A percentile compares a stretch with the other conserved stretches of the same genome.
phyloP scores from a whole-genome alignment of 2,888 invertebrate species.

The Drosophila aldrichi region DNA sequence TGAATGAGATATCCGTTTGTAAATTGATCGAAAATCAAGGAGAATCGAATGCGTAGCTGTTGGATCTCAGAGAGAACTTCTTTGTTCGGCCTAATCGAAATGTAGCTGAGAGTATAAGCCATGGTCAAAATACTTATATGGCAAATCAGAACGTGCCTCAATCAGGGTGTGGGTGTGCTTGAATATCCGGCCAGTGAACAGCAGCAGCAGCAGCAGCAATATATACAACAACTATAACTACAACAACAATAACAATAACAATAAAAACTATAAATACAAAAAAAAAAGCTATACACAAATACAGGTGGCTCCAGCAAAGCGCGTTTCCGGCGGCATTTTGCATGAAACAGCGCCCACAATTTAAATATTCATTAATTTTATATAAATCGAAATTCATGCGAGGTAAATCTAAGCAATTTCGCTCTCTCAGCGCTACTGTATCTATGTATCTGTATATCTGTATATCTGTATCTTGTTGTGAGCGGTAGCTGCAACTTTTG shows the following conservation, averaged over 20 bases:
- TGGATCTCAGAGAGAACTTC: slow-evolving; percentile 60
- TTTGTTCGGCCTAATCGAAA: slow-evolving; percentile 65
- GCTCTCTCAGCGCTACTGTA: slow-evolving; percentile 54
- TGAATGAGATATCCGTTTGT: slow-evolving; percentile 65
- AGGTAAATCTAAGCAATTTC: slow-evolving; percentile 43
- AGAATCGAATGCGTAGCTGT: slow-evolving; percentile 39
- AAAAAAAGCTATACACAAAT: slow-evolving; percentile 10
- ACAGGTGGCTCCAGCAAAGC: slow-evolving; percentile 71
- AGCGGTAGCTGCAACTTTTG: slow-evolving; percentile 41
- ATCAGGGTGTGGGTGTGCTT: slow-evolving; percentile 38
- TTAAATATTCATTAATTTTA: slow-evolving; percentile 79
- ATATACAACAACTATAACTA: slow-evolving; percentile 4
- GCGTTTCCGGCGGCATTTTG: slow-evolving; percentile 75
- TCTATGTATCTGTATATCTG: neutral
- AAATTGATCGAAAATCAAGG: neutral
- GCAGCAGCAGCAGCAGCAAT: neutral
- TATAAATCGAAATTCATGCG: slow-evolving; percentile 70
- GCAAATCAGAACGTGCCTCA: slow-evolving; percentile 33
- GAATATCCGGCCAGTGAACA: slow-evolving; percentile 57
- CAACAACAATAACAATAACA: slow-evolving; percentile 9
- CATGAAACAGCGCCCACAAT: slow-evolving; percentile 64
- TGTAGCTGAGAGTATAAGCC: slow-evolving; percentile 9
- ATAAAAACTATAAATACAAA: neutral
- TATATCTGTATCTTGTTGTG: slow-evolving; percentile 22
- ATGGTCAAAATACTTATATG: slow-evolving; percentile 45